A percentile compares a stretch with the other conserved stretches of the same genome.
phyloP scores from a whole-genome alignment of 2,113 vertebrate genomes.

The Syngnathus floridae region DNA sequence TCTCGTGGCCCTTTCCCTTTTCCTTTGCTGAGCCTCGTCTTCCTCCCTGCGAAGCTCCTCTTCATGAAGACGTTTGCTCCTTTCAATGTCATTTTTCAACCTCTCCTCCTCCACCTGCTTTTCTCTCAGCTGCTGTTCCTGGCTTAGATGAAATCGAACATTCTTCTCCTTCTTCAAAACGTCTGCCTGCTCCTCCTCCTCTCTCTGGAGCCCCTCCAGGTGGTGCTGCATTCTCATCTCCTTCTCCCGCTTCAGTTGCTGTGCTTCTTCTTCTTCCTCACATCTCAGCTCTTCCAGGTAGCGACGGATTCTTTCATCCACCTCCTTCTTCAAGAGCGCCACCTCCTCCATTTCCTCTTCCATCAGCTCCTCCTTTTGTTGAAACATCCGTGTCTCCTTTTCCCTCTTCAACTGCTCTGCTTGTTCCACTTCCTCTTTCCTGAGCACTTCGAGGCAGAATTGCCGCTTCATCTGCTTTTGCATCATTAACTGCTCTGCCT shows the following conservation, averaged over 20 bases:
- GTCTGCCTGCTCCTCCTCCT: background rate
- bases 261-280: background rate
- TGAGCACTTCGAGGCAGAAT: background rate
- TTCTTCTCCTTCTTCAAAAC: background rate
- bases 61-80: background rate
- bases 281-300: background rate
- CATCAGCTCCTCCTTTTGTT: background rate
- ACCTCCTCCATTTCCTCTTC: background rate
- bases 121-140: background rate
- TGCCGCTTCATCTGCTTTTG: background rate
- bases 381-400: background rate
- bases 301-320: background rate
- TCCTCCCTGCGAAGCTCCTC: background rate
- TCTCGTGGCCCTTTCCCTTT: background rate
- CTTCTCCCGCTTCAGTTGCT: background rate
- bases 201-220: slow-evolving; percentile 19
- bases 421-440: background rate
- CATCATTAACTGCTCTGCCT: background rate
- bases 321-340: background rate
- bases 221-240: background rate
- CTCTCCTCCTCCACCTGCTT: background rate
- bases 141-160: background rate
- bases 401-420: background rate
- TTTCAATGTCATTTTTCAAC: background rate
- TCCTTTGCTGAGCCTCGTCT: background rate